These are phyloP conservation scores for Odontomachus brunneus DNA, from an alignment of 1,140 invertebrate species.

Conservation along the genomic window DNA sequence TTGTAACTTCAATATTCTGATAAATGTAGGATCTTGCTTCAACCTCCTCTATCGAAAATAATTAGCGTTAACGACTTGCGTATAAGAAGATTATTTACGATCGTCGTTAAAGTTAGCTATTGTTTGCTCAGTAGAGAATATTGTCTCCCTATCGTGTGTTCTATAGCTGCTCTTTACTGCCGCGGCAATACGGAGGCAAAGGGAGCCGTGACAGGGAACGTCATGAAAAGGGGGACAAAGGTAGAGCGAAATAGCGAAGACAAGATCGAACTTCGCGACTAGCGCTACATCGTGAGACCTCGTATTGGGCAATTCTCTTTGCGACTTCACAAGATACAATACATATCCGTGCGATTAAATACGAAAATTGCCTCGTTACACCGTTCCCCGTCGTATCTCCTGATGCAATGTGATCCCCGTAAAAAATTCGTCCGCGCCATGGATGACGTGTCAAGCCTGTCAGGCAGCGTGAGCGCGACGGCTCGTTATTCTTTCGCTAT, in stretches of 20 bases:
- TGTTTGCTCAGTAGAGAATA: constrained; percentile 71
- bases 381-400: background rate
- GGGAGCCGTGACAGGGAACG: constrained; percentile 25
- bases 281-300: constrained; percentile 59
- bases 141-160: constrained; percentile 72
- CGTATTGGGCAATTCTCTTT: constrained; percentile 54
- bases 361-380: constrained; percentile 38
- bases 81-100: constrained; percentile 73
- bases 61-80: constrained; percentile 71
- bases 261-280: constrained; percentile 59
- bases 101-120: constrained; percentile 72
- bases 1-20: too few species aligned
- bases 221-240: background rate
- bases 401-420: background rate
- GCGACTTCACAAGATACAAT: background rate
- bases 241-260: constrained; percentile 59
- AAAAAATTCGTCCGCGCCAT: constrained; percentile 20
- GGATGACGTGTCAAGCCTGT: constrained; percentile 44
- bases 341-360: constrained; percentile 28
- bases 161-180: constrained; percentile 66
- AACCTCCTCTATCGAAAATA: too few species aligned
- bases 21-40: too few species aligned
- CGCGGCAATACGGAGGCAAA: too few species aligned
- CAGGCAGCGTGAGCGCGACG: constrained; percentile 1
- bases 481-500: constrained; percentile 32